Base-by-base conservation (phyloP, 2,797 vertebrate genomes). In the Perodicticus potto region DNA sequence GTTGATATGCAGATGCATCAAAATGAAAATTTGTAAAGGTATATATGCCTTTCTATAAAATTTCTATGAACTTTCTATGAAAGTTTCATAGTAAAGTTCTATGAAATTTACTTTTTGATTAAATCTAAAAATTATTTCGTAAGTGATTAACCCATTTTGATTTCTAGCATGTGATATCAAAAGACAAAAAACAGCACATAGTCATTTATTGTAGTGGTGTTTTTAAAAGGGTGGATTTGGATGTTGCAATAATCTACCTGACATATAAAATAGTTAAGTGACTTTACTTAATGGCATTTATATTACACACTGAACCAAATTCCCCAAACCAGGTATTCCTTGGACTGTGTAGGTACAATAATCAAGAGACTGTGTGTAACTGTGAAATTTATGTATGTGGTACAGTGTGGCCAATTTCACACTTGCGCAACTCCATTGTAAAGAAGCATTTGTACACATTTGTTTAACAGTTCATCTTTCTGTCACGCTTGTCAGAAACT, bases 191-290 rank as follows among this genome's bases (percentile, higher is more conserved):
- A 95, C 1, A 88, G 20, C 32, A 76, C 27, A 57, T 22, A 43
- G 53, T 86, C 4, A 63, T 92, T 63, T 7, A 85, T n/a, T 76
- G 78, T 12, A 59, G 43, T 9, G 20, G 5, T 34, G 73, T 80
- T 91, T 77, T 80, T 3, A n/a, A 65, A 78, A 53, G 83, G 37
- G 10, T 65, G 49, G 17, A 89, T 84, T 34, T 80, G 19, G 74
- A 40, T 63, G 57, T 17, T 72, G 3, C 2, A 63, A n/a, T 94
- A 70, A 89, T 67, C 80, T 78, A 73, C 45, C n/a, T 63, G 40
- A 96, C 89, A 77, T 69, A 92, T 13, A 90, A 94, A 96, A 93
- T 73, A 85, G 57, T 45, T 73, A 69, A 65, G 32, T 88, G 34
- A 19, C 3, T 90, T 94, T 91, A 96, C 59, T 87, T 55, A 88